These are phyloP conservation scores for Botrylloides violaceus DNA, from an alignment of 23 tunicate species.

Conservation along the genomic window DNA sequence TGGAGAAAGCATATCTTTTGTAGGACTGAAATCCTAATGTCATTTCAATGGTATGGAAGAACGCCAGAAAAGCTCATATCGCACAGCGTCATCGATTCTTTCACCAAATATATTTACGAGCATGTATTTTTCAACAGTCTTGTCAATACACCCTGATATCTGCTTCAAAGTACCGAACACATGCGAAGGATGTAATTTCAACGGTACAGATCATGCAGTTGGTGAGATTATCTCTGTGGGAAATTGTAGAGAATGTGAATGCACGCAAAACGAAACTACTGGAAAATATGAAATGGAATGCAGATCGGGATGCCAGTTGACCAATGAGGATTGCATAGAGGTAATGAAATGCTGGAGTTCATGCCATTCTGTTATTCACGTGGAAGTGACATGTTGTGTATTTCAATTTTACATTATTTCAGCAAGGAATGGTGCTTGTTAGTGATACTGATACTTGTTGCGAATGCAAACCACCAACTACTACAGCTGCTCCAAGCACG, in stretches of 20 bases:
- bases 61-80: too few species aligned
- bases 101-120: too few species aligned
- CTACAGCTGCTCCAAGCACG: slow-evolving; percentile 15
- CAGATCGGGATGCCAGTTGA: slow-evolving; percentile 55
- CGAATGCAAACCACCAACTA: slow-evolving; percentile 36
- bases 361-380: neutral
- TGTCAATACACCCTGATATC: slow-evolving; percentile 55
- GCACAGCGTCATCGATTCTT: too few species aligned
- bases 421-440: slow-evolving; percentile 73
- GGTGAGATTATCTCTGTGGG: slow-evolving; percentile 67
- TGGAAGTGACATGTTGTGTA: neutral
- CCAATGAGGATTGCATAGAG: slow-evolving; percentile 40
- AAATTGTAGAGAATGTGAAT: slow-evolving; percentile 75
- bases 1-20: too few species aligned
- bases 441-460: slow-evolving; percentile 50
- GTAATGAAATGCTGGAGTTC: slow-evolving; percentile 20
- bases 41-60: too few species aligned
- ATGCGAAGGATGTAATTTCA: slow-evolving; percentile 67
- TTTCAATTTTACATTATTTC: neutral
- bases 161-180: slow-evolving; percentile 48
- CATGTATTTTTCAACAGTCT: too few species aligned
- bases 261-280: slow-evolving; percentile 28
- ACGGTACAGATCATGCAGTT: slow-evolving; percentile 41
- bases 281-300: slow-evolving; percentile 34
- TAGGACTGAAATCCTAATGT: too few species aligned